Evolutionary conservation across 92 coral and sea anemone genomes (phyloP).

Genomic region (Muricea muricata): DNA sequence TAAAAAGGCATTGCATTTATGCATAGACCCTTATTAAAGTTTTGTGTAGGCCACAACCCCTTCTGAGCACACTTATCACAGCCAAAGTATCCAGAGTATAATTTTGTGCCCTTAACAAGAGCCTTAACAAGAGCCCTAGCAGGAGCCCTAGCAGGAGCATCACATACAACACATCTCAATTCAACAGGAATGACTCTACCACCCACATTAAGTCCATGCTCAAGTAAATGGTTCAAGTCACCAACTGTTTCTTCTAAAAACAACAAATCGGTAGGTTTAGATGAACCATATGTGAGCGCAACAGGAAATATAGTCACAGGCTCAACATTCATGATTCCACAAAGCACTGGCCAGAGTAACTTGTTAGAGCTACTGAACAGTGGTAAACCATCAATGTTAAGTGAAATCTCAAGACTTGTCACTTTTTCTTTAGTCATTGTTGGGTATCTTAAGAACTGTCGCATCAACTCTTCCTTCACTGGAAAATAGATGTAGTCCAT

Average conservation of each 20-base stretch:
- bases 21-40: no score
- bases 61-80: neutral
- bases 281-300: neutral
- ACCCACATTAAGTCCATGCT: neutral
- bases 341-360: neutral
- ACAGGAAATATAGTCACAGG: neutral
- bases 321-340: conserved; percentile 14
- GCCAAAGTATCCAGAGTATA: conserved; percentile 5
- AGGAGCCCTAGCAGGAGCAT: conserved; percentile 13
- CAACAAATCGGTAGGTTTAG: neutral
- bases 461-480: neutral
- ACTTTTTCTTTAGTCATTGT: neutral
- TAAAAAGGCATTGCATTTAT: no score
- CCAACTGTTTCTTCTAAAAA: neutral
- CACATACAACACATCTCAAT: neutral
- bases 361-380: neutral
- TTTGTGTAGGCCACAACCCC: neutral
- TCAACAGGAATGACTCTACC: neutral
- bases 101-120: neutral
- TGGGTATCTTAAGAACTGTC: neutral
- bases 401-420: neutral
- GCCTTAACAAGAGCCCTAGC: no score
- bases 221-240: neutral
- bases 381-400: neutral
- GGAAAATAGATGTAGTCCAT: conserved; percentile 4